Base-by-base conservation (phyloP, 2,113 vertebrate species). In the Zosterops hypoxanthus region DNA sequence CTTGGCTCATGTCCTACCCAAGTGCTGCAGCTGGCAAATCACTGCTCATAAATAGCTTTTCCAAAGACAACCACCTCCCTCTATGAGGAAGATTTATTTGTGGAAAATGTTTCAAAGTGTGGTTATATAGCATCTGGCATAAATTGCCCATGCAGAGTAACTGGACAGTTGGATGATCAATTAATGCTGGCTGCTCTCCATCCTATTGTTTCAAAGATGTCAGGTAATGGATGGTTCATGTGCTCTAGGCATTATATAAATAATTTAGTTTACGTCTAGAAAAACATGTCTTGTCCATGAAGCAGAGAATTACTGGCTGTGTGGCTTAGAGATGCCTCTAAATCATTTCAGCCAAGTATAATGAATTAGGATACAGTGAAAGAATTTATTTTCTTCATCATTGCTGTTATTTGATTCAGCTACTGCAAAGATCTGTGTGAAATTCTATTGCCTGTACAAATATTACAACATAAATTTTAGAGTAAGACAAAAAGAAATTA, bases 171-270 rank as follows among this genome's bases (percentile, higher is more conserved):
- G 82, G 82, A 60, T 92, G 85, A 90, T 96, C 82, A 83, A 42
- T 97, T 96, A 90, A 75, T 49, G 49, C 53, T 94, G 94, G 85
- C 88, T 90, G 46, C 60, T 86, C 76, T 93, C 88, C 85, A 79
- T 56, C 44, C 79, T 75, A 66, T 96, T 95, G 72, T 97, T 96
- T 81, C 2, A 4, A 78, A 81, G 44, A 76, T 78, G 86, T 65
- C 80, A 83, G 68, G 44, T 77, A 95, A 90, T 88, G 73, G 85
- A 94, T 92, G 76, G 85, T 39, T 96, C 88, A 42, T 71, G 65
- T 61, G 56, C 69, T 92, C 47, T 71, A 26, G 3, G 6, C 61
- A 88, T 95, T 88, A 31, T 53, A 95, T 92, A 87, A 96, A 90
- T 93, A 92, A 93, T 93, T 95, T 57, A 88, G 76, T 73, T 94